phyloP scores from a whole-genome alignment of 2,797 vertebrate species.

The Anomalospiza imberbis region DNA sequence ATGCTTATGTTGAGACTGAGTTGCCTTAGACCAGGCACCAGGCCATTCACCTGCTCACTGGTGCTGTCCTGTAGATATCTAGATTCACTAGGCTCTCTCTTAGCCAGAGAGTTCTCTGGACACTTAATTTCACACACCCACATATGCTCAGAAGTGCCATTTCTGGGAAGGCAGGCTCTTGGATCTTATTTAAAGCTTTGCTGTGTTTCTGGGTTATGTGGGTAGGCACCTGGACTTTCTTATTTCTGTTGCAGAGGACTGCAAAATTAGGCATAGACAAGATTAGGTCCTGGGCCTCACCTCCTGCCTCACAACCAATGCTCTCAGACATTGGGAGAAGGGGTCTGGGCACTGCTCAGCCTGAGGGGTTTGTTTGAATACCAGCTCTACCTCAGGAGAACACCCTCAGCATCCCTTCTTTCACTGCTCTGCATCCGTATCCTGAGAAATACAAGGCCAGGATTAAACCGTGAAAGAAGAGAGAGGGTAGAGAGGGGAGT shows the following conservation, averaged over 20 bases:
- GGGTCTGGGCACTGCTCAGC: neutral
- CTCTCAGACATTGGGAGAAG: neutral
- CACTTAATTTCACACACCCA: neutral
- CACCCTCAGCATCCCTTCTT: neutral
- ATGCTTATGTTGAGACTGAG: neutral
- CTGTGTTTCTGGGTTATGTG: constrained; percentile 1
- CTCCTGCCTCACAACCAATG: accelerated
- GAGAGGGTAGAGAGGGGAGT: neutral
- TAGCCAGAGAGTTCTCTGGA: neutral
- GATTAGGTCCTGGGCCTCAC: neutral
- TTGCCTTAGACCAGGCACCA: neutral
- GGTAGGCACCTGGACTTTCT: neutral
- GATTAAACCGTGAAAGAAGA: neutral
- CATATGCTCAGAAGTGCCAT: neutral
- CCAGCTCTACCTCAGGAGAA: neutral
- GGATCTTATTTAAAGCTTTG: neutral
- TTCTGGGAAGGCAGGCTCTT: neutral
- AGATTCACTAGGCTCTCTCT: neutral
- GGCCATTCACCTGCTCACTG: neutral
- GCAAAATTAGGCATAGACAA: neutral
- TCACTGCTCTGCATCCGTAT: neutral
- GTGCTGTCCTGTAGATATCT: neutral
- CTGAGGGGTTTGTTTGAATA: neutral
- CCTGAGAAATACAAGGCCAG: neutral
- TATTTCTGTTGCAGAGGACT: neutral